Evolutionary conservation across 2,888 invertebrate species (phyloP).

Genomic region (Amphipyra tragopoginis): DNA sequence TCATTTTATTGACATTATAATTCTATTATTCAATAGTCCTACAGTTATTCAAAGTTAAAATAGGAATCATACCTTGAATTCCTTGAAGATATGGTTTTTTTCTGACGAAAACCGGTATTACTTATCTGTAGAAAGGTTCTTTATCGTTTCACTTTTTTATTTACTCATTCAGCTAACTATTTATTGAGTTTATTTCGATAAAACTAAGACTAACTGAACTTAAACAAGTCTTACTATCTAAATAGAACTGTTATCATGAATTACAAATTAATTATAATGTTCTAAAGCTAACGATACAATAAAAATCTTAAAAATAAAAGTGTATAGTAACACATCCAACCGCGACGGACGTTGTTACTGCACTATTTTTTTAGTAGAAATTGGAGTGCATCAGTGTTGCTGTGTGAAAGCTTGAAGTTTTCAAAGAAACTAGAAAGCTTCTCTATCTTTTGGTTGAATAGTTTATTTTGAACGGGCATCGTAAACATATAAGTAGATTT

Average conservation of each 20-base stretch:
- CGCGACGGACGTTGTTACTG: constrained; percentile 60
- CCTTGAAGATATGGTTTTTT: constrained; percentile 32
- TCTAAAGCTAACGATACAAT: constrained; percentile 50
- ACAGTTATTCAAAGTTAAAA: constrained; percentile 1
- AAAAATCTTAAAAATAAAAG: constrained; percentile 63
- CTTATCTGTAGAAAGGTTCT: constrained; percentile 47
- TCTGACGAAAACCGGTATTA: constrained; percentile 42
- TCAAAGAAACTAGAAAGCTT: constrained; percentile 5
- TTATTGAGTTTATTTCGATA: constrained; percentile 44
- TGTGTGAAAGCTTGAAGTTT: not conserved
- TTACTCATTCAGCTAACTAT: constrained; percentile 42
- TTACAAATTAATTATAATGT: constrained; percentile 36
- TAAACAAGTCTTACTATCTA: constrained; percentile 24
- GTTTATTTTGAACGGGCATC: not conserved
- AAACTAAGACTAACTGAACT: constrained; percentile 30
- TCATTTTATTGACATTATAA: not conserved
- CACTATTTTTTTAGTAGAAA: constrained; percentile 63
- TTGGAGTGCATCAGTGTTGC: constrained; percentile 33
- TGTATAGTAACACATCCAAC: constrained; percentile 64
- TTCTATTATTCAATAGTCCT: not conserved
- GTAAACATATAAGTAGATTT: too few relatives aligned
- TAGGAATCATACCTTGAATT: constrained; percentile 49
- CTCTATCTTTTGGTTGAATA: not conserved
- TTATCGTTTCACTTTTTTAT: constrained; percentile 48
- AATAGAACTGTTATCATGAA: constrained; percentile 31